phyloP scores from a whole-genome alignment of 2,888 invertebrate species.

The Parnassius mnemosyne region DNA sequence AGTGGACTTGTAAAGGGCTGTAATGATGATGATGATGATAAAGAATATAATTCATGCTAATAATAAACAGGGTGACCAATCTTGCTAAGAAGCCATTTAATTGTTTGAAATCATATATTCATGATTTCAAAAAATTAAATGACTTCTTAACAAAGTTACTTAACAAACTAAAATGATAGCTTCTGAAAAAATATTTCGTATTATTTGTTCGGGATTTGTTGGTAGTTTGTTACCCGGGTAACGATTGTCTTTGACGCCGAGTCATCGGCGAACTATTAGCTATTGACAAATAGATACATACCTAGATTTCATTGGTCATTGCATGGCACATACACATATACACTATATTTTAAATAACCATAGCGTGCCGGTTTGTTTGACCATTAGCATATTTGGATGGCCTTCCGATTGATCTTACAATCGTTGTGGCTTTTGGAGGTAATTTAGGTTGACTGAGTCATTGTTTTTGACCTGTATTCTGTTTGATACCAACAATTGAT shows the following conservation, averaged over 20 bases:
- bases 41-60: no score
- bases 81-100: no score
- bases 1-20: no score
- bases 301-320: constrained; percentile 34
- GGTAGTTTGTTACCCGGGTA: constrained; percentile 58
- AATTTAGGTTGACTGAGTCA: constrained; percentile 21
- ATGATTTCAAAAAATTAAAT: no score
- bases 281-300: constrained; percentile 63
- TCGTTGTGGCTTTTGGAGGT: constrained; percentile 23
- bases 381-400: constrained; percentile 51
- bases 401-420: constrained; percentile 47
- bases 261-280: constrained; percentile 64
- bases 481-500: not conserved
- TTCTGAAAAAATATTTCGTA: constrained; percentile 10
- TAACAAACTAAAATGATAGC: no score
- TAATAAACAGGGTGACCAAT: no score
- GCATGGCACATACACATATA: constrained; percentile 35
- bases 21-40: no score
- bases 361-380: constrained; percentile 50
- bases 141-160: no score
- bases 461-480: constrained; percentile 3
- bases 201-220: constrained; percentile 48
- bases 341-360: constrained; percentile 39
- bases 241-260: constrained; percentile 69
- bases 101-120: no score